Evolutionary conservation across 1,140 invertebrate species (phyloP).

Genomic region (Papilio helenus): DNA sequence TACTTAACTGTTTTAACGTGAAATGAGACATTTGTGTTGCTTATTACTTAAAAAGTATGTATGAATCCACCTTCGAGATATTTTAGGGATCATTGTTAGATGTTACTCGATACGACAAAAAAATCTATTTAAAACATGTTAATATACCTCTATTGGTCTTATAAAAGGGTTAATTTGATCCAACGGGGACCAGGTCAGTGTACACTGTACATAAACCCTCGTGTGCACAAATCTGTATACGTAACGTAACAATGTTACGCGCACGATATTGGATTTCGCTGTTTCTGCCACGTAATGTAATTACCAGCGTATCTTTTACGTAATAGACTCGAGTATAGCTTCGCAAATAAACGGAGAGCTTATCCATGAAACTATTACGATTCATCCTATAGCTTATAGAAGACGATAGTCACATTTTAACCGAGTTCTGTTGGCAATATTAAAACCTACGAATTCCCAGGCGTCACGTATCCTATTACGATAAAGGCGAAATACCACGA

Average conservation of each 20-base stretch:
- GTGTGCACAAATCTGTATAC: conserved; percentile 14
- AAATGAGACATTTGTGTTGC: not conserved
- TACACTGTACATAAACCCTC: not conserved
- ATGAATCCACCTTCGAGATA: too few relatives aligned
- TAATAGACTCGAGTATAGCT: conserved; percentile 15
- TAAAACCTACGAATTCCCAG: not conserved
- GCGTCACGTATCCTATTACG: not conserved
- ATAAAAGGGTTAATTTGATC: not conserved
- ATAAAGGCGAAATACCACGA: not conserved
- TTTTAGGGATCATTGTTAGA: too few relatives aligned
- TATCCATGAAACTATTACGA: conserved; percentile 1
- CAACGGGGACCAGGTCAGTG: not conserved
- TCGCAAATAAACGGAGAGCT: conserved; percentile 13
- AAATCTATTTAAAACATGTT: too few relatives aligned
- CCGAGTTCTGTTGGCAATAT: not conserved
- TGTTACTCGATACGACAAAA: too few relatives aligned
- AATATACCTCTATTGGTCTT: too few relatives aligned
- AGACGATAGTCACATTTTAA: too few relatives aligned
- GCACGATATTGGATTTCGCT: conserved; percentile 11
- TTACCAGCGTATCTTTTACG: conserved; percentile 15
- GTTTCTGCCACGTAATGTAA: conserved; percentile 21
- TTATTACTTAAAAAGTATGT: not conserved
- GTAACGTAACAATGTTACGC: conserved; percentile 20
- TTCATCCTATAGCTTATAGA: not conserved
- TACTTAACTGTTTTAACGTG: not conserved